These are phyloP conservation scores for Lithophane leautieri DNA, from an alignment of 2,888 invertebrate genomes.

Conservation along the genomic window DNA sequence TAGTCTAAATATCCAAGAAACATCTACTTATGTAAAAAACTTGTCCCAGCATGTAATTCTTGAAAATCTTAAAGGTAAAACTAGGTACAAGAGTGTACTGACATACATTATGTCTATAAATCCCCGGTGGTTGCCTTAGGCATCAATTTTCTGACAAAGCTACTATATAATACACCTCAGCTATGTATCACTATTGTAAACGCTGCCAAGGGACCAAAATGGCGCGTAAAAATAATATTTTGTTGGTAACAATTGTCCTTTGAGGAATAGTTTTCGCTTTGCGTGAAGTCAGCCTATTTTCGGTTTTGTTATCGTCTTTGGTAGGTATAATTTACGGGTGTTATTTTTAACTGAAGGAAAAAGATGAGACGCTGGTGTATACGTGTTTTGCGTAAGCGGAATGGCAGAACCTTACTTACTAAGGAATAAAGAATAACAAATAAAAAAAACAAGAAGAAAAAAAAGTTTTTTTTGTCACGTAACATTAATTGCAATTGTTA, in stretches of 20 bases:
- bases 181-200: conserved; percentile 59
- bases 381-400: background rate
- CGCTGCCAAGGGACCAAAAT: conserved; percentile 58
- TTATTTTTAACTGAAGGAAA: conserved; percentile 13
- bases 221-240: conserved; percentile 47
- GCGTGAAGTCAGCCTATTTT: conserved; percentile 14
- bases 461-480: background rate
- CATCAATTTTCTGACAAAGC: conserved; percentile 51
- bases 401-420: background rate
- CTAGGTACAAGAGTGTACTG: conserved; percentile 36
- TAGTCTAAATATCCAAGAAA: too few species aligned
- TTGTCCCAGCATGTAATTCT: background rate
- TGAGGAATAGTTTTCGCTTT: conserved; percentile 43
- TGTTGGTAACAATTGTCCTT: conserved; percentile 40
- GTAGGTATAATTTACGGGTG: conserved; percentile 36
- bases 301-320: conserved; percentile 14
- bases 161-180: conserved; percentile 20
- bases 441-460: too few species aligned
- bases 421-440: too few species aligned
- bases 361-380: background rate
- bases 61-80: background rate
- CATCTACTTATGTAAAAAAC: background rate
- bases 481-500: background rate
- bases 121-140: conserved; percentile 60
- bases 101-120: conserved; percentile 64